Evolutionary conservation across 2,113 vertebrate species (phyloP), one percentile per base, ranked within the genome.

Genomic region (Trematocara unimaculatum): DNA sequence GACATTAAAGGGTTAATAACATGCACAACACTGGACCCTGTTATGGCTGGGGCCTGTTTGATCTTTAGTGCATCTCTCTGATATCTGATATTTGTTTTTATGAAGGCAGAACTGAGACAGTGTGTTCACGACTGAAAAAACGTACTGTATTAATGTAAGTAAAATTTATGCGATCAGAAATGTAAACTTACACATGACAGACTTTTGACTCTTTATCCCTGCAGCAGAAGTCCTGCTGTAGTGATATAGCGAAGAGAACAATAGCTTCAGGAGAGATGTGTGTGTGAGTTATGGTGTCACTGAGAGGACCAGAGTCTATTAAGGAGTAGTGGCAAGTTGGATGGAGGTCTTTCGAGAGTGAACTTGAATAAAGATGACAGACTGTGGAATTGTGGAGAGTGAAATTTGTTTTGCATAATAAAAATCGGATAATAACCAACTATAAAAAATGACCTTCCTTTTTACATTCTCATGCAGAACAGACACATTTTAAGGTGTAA

Each of bases 281-380:
- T 56, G 83, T 82, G 81, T 93, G 94, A 95, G 83, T 95, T 91
- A 94, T 93, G 89, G 80, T 92, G 91, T 93, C 92, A 85, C 72
- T 40, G 90, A 60, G 88, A 89, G 83, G 88, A 92, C 88, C 88
- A 81, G 20, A 87, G 84, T 94, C 93, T 93, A 92, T 94, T 92
- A 93, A 92, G 90, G 82, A 92, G 82, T 90, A 89, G 92, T 89
- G 87, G 88, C 80, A 64, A 93, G 86, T 93, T 87, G 72, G 89
- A 93, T 89, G 83, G 88, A 93, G 93, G 89, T 91, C 90, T 79
- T 56, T 55, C 42, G 40, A 90, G 89, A 90, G 80, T 93, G 91
- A 93, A 93, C 91, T 91, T 89, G 90, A 93, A 91, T 95, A 93
- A 95, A 94, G 62, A 94, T 93, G 93, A 92, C 93, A 53, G 67